Base-by-base conservation (phyloP, 2,113 vertebrate genomes). In the Anarhynchus alexandrinus region DNA sequence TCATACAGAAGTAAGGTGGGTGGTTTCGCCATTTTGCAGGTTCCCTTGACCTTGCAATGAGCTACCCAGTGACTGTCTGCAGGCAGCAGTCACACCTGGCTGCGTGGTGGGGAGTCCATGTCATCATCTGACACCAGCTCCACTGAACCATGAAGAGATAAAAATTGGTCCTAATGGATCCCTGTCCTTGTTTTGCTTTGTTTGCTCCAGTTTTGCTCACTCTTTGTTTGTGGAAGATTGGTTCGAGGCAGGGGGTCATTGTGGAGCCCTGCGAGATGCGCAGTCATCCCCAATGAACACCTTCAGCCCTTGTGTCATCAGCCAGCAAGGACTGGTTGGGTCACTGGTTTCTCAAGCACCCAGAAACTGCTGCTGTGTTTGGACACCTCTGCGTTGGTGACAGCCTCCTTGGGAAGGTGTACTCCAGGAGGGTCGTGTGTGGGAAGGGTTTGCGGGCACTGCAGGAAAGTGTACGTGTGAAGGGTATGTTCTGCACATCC, bases 241-340 rank as follows among this genome's bases (percentile, higher is more conserved):
- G 1, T 45, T 72, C 15, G 14, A 71, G 47, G 51, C 47, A 18
- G 27, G 32, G 38, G 12, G 10, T 40, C 8, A 1, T 52, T 1
- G 0, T 4, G 23, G 25, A 66, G 51, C 30, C 43, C 18, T 12
- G 36, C 0, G 51, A 61, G 54, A 66, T 34, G 45, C 0, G 1
- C 32, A 7, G 40, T 52, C 3, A 1, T 64, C 43, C 38, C 71
- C 12, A 10, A 25, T 0, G 2, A 59, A 43, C 20, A 7, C 36
- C 26, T 32, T 47, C 49, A 73, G 74, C 62, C 59, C 1, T 0
- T 23, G 32, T 49, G 21, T 49, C 47, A 49, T 49, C 47, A 49
- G 21, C 47, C 47, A 49, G 47, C 47, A 49, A 11, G 54, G 18
- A 5, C 67, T 4, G 3, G 8, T 19, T 0, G 4, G 16, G 18